Base-by-base conservation (phyloP, 2,888 invertebrate genomes). In the Deroplatys truncata region DNA sequence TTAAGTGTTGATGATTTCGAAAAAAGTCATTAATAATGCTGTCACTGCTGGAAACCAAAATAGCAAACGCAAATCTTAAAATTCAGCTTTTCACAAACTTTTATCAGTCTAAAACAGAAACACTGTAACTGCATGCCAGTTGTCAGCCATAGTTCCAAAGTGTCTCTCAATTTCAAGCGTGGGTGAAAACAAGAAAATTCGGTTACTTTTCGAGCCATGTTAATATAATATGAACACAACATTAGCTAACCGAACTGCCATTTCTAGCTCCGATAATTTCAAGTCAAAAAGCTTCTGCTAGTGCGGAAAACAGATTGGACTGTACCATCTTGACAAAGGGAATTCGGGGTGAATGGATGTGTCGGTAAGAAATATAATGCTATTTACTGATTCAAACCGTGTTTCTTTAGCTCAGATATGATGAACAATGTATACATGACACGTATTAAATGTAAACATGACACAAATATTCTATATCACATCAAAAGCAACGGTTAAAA, bases 231-330 rank as follows among this genome's bases (percentile, higher is more conserved):
- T 20, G 20, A 3, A 72, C 20, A 25, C 25, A 25, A 72, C 9
- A 72, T 72, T 20, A 20, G 25, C 25, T 7, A 20, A 72, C 56
- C 56, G 56, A 72, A 72, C 56, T 72, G 56, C 56, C 56, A 72
- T 72, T 72, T 72, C 20, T 72, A 72, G 56, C 25, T 72, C 56
- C 56, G 20, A 20, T 72, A 89, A 89, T 85, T 89, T 82, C 88
- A 83, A 88, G 88, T 90, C 86, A 90, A 90, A 90, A 88, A 88
- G 83, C 88, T 90, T 88, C 90, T 86, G 84, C 88, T 86, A 88
- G 84, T 85, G 88, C 84, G 88, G 85, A 89, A 86, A 88, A 90
- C 85, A 88, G 29, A 85, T 56, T 84, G 90, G 90, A 88, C 84
- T 85, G 84, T 88, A 88, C 90, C 90, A 90, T 90, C 88, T 88